phyloP scores from a whole-genome alignment of 2,113 vertebrate genomes.

The Corythoichthys intestinalis region DNA sequence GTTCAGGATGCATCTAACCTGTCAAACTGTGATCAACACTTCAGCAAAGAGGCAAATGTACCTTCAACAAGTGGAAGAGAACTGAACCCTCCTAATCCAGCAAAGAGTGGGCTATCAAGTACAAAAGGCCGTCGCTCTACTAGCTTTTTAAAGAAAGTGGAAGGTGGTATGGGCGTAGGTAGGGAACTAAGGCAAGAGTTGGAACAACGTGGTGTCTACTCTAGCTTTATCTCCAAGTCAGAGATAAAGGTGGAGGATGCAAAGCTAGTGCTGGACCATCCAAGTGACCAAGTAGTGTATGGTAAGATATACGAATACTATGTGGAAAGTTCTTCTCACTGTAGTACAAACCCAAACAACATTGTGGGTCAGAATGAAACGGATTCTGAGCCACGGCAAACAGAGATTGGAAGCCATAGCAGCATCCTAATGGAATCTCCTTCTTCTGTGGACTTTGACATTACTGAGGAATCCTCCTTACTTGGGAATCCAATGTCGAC shows the following conservation, averaged over 20 bases:
- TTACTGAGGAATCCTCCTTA: conserved; percentile 24
- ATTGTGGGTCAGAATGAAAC: conserved; percentile 30
- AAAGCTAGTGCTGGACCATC: conserved; percentile 53
- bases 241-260: conserved; percentile 80
- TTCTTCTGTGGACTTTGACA: conserved; percentile 49
- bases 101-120: conserved; percentile 24
- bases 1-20: background rate
- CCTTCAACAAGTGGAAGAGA: conserved; percentile 25
- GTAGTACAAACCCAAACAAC: conserved; percentile 41
- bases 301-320: conserved; percentile 87
- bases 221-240: conserved; percentile 80
- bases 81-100: conserved; percentile 1
- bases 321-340: conserved; percentile 76
- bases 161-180: conserved; percentile 67
- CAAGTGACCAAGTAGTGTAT: conserved; percentile 50
- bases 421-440: conserved; percentile 37
- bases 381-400: conserved; percentile 32
- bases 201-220: conserved; percentile 51
- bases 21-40: conserved; percentile 13
- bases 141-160: conserved; percentile 67
- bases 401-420: conserved; percentile 28
- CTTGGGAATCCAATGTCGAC: conserved; percentile 31
- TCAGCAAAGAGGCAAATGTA: conserved; percentile 17
- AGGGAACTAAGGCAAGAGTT: conserved; percentile 67
- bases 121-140: conserved; percentile 62